These are phyloP conservation scores for Corythaixoides concolor DNA, from an alignment of 2,113 vertebrate genomes.

Conservation along the genomic window DNA sequence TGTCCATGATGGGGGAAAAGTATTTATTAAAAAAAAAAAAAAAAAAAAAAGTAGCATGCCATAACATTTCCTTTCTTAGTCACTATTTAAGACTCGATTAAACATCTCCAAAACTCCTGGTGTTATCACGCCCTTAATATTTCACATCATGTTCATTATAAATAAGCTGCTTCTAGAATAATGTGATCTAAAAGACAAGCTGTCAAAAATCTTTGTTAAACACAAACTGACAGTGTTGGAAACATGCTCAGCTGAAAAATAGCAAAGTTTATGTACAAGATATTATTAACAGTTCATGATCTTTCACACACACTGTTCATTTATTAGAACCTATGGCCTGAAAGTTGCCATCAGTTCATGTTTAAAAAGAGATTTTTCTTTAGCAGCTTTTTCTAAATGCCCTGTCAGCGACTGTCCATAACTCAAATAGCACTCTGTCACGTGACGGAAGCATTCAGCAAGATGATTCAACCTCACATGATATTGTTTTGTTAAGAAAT, in stretches of 20 bases:
- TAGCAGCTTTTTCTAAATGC: not conserved
- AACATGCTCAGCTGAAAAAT: conserved; percentile 20
- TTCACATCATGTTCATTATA: conserved; percentile 16
- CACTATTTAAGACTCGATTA: not conserved
- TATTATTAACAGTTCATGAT: conserved; percentile 27
- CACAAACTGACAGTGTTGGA: conserved; percentile 12
- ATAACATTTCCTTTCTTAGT: not conserved
- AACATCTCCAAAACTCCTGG: not conserved
- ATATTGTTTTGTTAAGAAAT: conserved; percentile 1
- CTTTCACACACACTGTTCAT: not conserved
- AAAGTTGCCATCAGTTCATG: not conserved
- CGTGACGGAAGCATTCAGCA: not conserved
- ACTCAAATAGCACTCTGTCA: not conserved
- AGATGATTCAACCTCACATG: conserved; percentile 1
- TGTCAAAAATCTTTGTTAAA: conserved; percentile 51
- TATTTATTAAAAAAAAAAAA: not conserved
- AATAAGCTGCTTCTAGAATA: conserved; percentile 15
- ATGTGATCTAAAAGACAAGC: conserved; percentile 7
- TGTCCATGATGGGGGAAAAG: not conserved
- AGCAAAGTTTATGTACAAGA: not conserved
- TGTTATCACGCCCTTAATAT: not conserved
- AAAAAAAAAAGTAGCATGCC: not conserved
- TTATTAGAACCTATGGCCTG: conserved; percentile 6
- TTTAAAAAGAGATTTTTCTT: conserved; percentile 2
- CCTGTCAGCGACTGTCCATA: not conserved